A percentile compares a stretch with the other conserved stretches of the same genome.
Conservation (phyloP, 2,113 vertebrate genomes). For the Brachyhypopomus gauderio region DNA sequence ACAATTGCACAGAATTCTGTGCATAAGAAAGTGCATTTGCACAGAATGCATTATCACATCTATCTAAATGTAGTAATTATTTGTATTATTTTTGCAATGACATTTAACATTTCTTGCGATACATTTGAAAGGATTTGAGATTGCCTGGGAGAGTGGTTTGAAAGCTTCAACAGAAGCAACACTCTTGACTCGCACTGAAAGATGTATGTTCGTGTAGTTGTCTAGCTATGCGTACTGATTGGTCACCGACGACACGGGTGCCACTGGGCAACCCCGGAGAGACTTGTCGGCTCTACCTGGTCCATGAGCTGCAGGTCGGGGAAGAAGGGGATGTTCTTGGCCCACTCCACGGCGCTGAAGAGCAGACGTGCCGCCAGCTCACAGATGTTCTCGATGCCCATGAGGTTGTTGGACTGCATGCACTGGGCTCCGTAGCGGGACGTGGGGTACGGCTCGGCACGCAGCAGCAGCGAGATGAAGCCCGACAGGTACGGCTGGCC, state of each 20-base stretch:
- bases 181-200: too few relatives aligned
- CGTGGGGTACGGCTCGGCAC: constrained; percentile 84
- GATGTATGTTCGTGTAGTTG: too few relatives aligned
- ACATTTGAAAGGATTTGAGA: background rate
- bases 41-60: constrained; percentile 13
- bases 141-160: too few relatives aligned
- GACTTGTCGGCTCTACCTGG: constrained; percentile 66
- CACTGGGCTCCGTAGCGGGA: constrained; percentile 83
- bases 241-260: too few relatives aligned
- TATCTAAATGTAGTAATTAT: constrained; percentile 11
- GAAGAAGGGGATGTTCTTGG: constrained; percentile 88
- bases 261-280: too few relatives aligned
- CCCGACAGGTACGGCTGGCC: constrained; percentile 81
- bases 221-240: too few relatives aligned
- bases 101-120: constrained; percentile 9
- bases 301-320: constrained; percentile 84
- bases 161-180: too few relatives aligned
- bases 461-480: constrained; percentile 83
- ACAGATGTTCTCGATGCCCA: constrained; percentile 87
- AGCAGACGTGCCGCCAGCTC: constrained; percentile 85
- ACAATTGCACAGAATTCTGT: constrained; percentile 11
- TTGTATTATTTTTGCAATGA: background rate
- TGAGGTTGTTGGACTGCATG: constrained; percentile 83
- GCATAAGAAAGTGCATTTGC: constrained; percentile 14
- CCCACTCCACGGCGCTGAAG: constrained; percentile 87